Evolutionary conservation across 2,888 invertebrate species (phyloP), one percentile per base, ranked within the genome.

Genomic region (Meta bourneti): DNA sequence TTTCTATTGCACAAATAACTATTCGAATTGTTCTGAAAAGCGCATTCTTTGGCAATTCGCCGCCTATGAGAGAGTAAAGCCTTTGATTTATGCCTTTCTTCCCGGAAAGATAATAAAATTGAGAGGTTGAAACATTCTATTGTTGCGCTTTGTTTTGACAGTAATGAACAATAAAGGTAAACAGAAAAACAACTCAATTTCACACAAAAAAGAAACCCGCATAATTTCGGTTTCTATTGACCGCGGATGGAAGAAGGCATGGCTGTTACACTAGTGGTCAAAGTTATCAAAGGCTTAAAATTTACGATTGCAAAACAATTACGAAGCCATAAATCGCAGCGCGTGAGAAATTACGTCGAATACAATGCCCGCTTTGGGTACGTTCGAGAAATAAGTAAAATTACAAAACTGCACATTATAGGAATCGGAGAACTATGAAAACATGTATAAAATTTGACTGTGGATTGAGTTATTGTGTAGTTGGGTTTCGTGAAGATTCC

Each of bases 281-380:
- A 16, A 11, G 19, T 51, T 70, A 86, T 86, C 78, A 70, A n/a
- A 69, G 78, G 49, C 69, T 86, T 89, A 49, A 82, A 77, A 88
- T 80, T 89, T 77, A 82, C n/a, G 49, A 49, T 89, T 89, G 69
- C 81, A 48, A 89, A 89, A 89, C 61, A 89, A 51, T 86, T 86
- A 86, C 20, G 5, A 16, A n/a, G 19, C n/a, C 16, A n/a, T 69
- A 82, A 71, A 82, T 71, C 52, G 72, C 16, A n/a, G 13, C 34
- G 79, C 49, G 88, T 74, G 71, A 72, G 34, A 80, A 87, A 88
- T 80, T 80, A 75, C 48, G 19, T 11, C 48, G 51, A 70, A 77
- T 75, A 89, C 81, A 89, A 89, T 82, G 89, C 82, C 13, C 20
- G 78, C 48, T 70, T 75, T 61, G 19, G 16, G 51, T 82, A 87